Percentiles rank a stretch among this genome's conserved stretches.
phyloP scores from a whole-genome alignment of 2,888 invertebrate genomes.

The Macropis europaea region DNA sequence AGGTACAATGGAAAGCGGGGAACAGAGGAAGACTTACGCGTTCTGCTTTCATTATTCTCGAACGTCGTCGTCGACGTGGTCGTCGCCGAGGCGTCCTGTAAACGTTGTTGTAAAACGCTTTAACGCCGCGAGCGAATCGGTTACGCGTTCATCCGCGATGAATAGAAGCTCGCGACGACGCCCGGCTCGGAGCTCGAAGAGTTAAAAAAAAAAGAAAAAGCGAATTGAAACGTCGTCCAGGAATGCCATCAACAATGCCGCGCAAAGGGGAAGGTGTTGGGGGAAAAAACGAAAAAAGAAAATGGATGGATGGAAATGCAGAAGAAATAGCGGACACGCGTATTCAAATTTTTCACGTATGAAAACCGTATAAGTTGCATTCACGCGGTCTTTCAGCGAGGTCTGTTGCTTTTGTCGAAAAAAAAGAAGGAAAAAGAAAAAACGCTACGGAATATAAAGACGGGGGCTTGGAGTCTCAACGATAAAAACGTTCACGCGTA shows the following conservation, averaged over 20 bases:
- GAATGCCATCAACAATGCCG: constrained; percentile 24
- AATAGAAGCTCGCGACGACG: no score
- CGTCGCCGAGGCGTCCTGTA: background rate
- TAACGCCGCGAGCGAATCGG: constrained; percentile 6
- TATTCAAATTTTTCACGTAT: constrained; percentile 29
- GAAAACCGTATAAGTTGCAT: constrained; percentile 38
- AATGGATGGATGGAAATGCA: no score
- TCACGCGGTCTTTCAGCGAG: constrained; percentile 20
- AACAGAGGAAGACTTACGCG: constrained; percentile 45
- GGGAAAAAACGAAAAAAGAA: background rate
- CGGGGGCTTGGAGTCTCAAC: background rate
- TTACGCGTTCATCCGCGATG: background rate
- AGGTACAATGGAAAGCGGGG: constrained; percentile 53
- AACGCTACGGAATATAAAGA: background rate
- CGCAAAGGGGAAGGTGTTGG: background rate
- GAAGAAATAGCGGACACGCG: background rate
- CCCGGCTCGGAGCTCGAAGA: no score
- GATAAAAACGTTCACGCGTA: constrained; percentile 37
- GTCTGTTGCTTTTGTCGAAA: constrained; percentile 25
- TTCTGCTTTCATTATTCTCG: constrained; percentile 32
- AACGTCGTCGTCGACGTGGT: background rate
- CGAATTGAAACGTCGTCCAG: constrained; percentile 20
- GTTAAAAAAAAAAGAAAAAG: background rate
- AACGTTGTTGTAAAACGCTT: background rate
- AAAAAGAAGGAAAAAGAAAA: background rate